Evolutionary conservation across 2,113 vertebrate genomes (phyloP), one percentile per base, ranked within the genome.

Genomic region (Collichthys lucidus): DNA sequence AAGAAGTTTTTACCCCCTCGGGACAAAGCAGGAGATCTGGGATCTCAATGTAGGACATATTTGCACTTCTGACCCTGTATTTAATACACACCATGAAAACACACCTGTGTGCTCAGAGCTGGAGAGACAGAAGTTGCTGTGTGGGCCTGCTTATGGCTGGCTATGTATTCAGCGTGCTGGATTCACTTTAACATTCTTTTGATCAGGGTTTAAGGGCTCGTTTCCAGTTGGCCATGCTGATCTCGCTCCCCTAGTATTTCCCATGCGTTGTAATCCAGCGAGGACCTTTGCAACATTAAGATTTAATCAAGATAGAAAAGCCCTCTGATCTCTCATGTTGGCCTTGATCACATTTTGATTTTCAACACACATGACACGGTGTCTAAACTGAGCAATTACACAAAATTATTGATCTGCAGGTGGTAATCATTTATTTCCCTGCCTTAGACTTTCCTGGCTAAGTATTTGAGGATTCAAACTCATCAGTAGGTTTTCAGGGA

Each of bases 241-340:
- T 74, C 29, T 31, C 16, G 24, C 72, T 78, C 63, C 47, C 52
- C 15, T 40, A 73, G 24, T 65, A 5, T 80, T 89, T 79, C 77
- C 80, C 88, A 86, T 80, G 82, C 56, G 5, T 65, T 42, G 10
- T 80, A 80, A 88, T 88, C 82, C 84, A 72, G 55, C 40, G 3
- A 20, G 46, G 83, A 16, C 87, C 67, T 86, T 55, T 68, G 56
- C 63, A 63, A 80, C 76, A 76, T 86, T 79, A 82, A 84, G 76
- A 85, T 91, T 88, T 83, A 83, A 91, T 91, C 61, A 76, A 82
- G 62, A 80, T 31, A 64, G 67, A 88, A 74, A 74, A 44, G n/a
- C 68, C 57, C 56, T 81, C 68, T 84, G 80, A 89, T 79, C 85
- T 81, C 53, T 81, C 15, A 46, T 24, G 74, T 78, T 56, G 42